Evolutionary conservation across 2,113 vertebrate species (phyloP).

Genomic region (Psephotus haematonotus): DNA sequence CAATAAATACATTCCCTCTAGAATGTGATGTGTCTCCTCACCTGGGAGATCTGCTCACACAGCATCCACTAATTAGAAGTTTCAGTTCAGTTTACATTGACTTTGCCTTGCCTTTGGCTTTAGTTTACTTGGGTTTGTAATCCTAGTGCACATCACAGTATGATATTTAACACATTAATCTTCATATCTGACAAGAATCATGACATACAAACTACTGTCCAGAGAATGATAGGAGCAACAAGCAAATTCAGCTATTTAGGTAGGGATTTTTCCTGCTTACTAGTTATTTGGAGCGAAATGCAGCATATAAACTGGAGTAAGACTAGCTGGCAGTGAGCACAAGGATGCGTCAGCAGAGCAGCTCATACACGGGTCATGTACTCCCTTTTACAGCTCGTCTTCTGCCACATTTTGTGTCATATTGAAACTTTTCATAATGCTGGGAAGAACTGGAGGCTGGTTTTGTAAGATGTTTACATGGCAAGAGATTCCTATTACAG

Average conservation of each 20-base stretch:
- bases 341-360: not conserved
- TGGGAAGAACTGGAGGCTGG: not conserved
- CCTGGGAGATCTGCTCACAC: not conserved
- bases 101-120: constrained; percentile 15
- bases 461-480: not conserved
- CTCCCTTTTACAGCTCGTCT: not conserved
- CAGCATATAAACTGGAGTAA: not conserved
- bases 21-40: not conserved
- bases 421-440: not conserved
- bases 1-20: constrained; percentile 36
- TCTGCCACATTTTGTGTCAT: not conserved
- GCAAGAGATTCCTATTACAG: not conserved
- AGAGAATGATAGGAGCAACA: not conserved
- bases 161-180: not conserved
- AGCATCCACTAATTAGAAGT: constrained; percentile 23
- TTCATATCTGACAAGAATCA: not conserved
- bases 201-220: not conserved
- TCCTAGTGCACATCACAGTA: not conserved
- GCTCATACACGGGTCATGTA: not conserved
- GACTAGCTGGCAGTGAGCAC: not conserved
- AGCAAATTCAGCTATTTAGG: not conserved
- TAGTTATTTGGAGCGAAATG: not conserved
- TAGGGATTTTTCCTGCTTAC: not conserved
- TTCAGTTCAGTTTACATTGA: constrained; percentile 21
- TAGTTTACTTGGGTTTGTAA: not conserved